Conservation (phyloP, 2,797 vertebrate genomes). For the Helostoma temminkii region DNA sequence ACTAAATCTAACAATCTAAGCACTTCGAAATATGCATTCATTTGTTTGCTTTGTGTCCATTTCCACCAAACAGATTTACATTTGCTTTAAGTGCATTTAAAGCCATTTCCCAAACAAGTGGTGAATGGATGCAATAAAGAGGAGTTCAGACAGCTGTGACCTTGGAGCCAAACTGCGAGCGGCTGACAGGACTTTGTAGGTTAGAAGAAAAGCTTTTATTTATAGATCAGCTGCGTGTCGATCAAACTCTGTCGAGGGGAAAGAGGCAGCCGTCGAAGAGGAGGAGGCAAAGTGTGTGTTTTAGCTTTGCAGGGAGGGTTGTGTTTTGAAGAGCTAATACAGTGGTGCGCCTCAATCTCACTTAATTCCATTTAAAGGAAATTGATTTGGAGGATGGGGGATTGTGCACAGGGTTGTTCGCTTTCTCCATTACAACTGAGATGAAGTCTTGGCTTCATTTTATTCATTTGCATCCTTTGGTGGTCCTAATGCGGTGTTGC, state of each 20-base stretch:
- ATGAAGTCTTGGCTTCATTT: constrained; percentile 44
- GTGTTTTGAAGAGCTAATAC: constrained; percentile 84
- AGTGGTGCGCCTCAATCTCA: constrained; percentile 81
- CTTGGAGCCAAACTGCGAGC: constrained; percentile 90
- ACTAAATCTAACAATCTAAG: constrained; percentile 5
- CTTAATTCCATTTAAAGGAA: constrained; percentile 87
- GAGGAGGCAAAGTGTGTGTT: constrained; percentile 2
- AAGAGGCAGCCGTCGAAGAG: constrained; percentile 28
- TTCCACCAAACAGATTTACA: constrained; percentile 50
- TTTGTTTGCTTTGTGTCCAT: constrained; percentile 38
- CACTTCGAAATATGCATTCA: constrained; percentile 21
- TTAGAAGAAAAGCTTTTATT: constrained; percentile 90
- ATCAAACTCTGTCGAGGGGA: constrained; percentile 87
- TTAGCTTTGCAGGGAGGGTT: constrained; percentile 52
- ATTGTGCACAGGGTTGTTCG: constrained; percentile 9
- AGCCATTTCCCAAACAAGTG: constrained; percentile 40
- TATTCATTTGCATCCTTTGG: constrained; percentile 23
- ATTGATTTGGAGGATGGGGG: constrained; percentile 81
- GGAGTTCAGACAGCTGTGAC: constrained; percentile 86
- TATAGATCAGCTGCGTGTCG: constrained; percentile 93
- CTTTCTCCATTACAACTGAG: constrained; percentile 38
- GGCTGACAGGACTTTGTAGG: constrained; percentile 85
- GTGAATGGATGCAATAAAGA: constrained; percentile 42
- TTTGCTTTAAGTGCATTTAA: constrained; percentile 51
- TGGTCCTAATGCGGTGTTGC: constrained; percentile 5